Conservation (phyloP, 2,888 invertebrate species). For the Caenorhabditis sp. region DNA sequence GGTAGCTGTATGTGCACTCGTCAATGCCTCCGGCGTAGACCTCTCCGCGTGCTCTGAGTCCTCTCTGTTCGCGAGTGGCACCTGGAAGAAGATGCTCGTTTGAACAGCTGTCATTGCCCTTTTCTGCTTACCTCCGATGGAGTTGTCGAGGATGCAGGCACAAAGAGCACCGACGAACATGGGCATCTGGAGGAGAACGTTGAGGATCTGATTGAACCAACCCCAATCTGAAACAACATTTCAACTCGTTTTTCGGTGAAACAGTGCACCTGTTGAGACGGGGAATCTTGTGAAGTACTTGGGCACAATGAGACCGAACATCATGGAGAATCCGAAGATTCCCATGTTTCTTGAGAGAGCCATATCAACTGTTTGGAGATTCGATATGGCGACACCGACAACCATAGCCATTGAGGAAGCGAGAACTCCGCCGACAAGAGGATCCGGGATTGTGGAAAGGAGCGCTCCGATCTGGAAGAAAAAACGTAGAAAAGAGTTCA, state of each 20-base stretch:
- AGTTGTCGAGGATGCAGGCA: slow-evolving; percentile 81
- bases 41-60: slow-evolving; percentile 76
- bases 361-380: slow-evolving; percentile 89
- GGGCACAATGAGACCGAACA: slow-evolving; percentile 88
- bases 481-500: too few species aligned
- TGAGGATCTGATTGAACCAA: slow-evolving; percentile 71
- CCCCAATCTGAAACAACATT: slow-evolving; percentile 41
- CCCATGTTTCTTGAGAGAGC: slow-evolving; percentile 92
- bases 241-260: background rate
- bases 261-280: slow-evolving; percentile 39
- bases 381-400: slow-evolving; percentile 83
- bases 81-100: slow-evolving; percentile 60
- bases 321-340: slow-evolving; percentile 92
- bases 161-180: slow-evolving; percentile 83
- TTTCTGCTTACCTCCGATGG: slow-evolving; percentile 73
- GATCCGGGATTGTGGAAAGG: slow-evolving; percentile 85
- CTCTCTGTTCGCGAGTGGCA: slow-evolving; percentile 79
- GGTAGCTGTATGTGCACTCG: slow-evolving; percentile 75
- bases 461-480: slow-evolving; percentile 83
- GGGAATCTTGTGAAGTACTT: slow-evolving; percentile 72
- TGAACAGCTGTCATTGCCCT: slow-evolving; percentile 7
- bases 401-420: slow-evolving; percentile 84
- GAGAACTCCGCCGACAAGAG: slow-evolving; percentile 84
- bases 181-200: slow-evolving; percentile 77
- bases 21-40: slow-evolving; percentile 71